Conservation (phyloP, 2,113 vertebrate species). For the Mystacornis crossleyi region DNA sequence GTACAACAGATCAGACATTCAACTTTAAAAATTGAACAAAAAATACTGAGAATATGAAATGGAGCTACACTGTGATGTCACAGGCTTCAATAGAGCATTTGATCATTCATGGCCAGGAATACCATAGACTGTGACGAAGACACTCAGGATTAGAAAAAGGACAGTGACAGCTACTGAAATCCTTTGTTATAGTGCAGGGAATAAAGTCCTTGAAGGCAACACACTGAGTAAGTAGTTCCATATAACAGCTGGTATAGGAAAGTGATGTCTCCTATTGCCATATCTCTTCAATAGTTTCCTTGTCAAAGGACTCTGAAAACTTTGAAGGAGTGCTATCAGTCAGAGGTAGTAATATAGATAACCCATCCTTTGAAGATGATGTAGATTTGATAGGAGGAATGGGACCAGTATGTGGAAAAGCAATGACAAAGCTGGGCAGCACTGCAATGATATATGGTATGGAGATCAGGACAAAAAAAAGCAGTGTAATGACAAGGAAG, state of each 20-base stretch:
- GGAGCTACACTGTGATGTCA: background rate
- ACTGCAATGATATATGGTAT: background rate
- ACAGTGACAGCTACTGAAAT: background rate
- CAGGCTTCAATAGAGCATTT: slow-evolving; percentile 14
- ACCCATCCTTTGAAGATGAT: slow-evolving; percentile 33
- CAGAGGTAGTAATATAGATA: background rate
- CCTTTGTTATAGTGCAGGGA: background rate
- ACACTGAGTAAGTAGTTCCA: slow-evolving; percentile 52
- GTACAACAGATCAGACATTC: background rate
- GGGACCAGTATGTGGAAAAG: background rate
- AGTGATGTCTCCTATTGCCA: slow-evolving; percentile 25
- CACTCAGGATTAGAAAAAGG: slow-evolving; percentile 27
- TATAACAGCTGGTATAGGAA: slow-evolving; percentile 18
- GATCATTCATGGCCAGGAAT: background rate
- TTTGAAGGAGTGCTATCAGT: slow-evolving; percentile 40
- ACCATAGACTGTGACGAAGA: background rate
- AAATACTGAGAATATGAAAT: background rate
- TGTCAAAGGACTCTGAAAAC: slow-evolving; percentile 50
- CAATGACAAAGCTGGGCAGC: background rate
- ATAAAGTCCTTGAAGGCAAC: slow-evolving; percentile 41
- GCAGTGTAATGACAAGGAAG: slow-evolving; percentile 9
- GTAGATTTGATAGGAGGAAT: slow-evolving; percentile 18
- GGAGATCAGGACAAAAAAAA: slow-evolving; percentile 33
- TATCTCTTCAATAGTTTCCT: slow-evolving; percentile 37
- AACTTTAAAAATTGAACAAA: background rate